Percentiles rank a stretch among this genome's conserved stretches.
Evolutionary conservation across 2,797 vertebrate genomes (phyloP).

Genomic region (Cyclura pinguis): DNA sequence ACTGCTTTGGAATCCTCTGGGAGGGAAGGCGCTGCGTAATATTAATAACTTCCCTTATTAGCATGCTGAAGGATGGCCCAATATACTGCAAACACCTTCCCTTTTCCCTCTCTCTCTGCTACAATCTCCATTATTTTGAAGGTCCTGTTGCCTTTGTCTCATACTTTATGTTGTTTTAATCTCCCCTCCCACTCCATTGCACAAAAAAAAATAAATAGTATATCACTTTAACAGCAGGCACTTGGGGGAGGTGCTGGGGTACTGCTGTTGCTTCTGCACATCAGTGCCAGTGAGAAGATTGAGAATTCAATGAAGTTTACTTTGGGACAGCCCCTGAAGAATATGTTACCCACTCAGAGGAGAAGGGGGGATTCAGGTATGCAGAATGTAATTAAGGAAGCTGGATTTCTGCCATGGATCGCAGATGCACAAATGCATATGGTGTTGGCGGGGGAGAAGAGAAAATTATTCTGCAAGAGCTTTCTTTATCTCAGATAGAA

Average conservation of each 20-base stretch:
- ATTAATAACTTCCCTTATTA: slow-evolving; percentile 32
- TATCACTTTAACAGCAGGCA: background rate
- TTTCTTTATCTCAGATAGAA: slow-evolving; percentile 16
- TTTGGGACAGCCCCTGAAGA: slow-evolving; percentile 61
- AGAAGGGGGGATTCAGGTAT: slow-evolving; percentile 69
- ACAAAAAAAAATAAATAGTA: background rate
- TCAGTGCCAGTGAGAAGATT: background rate
- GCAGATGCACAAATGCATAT: slow-evolving; percentile 73
- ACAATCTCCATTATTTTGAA: background rate
- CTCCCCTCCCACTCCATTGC: background rate
- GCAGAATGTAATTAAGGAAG: slow-evolving; percentile 73
- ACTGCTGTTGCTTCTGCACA: slow-evolving; percentile 9
- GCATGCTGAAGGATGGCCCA: background rate
- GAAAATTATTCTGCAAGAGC: slow-evolving; percentile 21
- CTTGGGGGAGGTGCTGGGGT: background rate
- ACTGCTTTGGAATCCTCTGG: slow-evolving; percentile 10
- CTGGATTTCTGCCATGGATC: slow-evolving; percentile 62
- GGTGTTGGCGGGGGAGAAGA: slow-evolving; percentile 25
- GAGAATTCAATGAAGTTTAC: slow-evolving; percentile 28
- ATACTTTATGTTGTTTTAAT: slow-evolving; percentile 3
- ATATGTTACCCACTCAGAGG: slow-evolving; percentile 56
- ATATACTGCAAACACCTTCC: background rate
- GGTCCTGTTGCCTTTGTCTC: background rate
- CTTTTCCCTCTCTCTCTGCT: background rate
- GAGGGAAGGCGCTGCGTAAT: background rate